Base-by-base conservation (phyloP, 2,113 vertebrate species). In the Patagioenas fasciata region DNA sequence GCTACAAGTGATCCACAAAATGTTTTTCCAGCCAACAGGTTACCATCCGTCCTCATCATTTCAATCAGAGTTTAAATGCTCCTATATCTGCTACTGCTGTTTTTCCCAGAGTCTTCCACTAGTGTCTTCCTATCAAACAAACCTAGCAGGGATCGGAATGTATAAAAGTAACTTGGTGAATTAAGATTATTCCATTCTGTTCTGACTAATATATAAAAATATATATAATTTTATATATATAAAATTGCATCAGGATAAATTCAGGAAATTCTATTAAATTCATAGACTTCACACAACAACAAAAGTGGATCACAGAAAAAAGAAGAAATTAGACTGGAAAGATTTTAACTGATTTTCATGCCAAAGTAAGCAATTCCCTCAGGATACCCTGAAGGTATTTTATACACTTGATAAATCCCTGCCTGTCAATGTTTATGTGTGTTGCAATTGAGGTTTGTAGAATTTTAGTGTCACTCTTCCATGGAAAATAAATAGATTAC, bases 21-120 rank as follows among this genome's bases (percentile, higher is more conserved):
- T 2, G 0, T 78, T 60, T 69, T 78, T 54, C 21, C n/a, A 84
- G 31, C 3, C 42, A 50, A 15, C 5, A 6, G 0, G 29, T 36
- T 54, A 54, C 5, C 5, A 60, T 48, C 9, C 20, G 5, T 51
- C 18, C 31, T 66, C n/a, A 20, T n/a, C 2, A 32, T 75, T 89
- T 92, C 28, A n/a, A 50, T 24, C 44, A 80, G 40, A 57, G 24
- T 32, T 61, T 61, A 73, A 54, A 77, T 40, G 7, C 3, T 48
- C 10, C 3, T 48, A 87, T 92, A 89, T 38, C 36, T 65, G 28
- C 10, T 58, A 17, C 15, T 69, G 50, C 24, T 50, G 4, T 29
- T 72, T 65, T 73, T 61, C 24, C 47, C 48, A 23, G 7, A 47
- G 26, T 29, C 32, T 66, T 66, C 58, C 19, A 42, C 21, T n/a